These are phyloP conservation scores for Sebastes steindachneri DNA, from an alignment of 2,797 vertebrate species.

Conservation along the genomic window DNA sequence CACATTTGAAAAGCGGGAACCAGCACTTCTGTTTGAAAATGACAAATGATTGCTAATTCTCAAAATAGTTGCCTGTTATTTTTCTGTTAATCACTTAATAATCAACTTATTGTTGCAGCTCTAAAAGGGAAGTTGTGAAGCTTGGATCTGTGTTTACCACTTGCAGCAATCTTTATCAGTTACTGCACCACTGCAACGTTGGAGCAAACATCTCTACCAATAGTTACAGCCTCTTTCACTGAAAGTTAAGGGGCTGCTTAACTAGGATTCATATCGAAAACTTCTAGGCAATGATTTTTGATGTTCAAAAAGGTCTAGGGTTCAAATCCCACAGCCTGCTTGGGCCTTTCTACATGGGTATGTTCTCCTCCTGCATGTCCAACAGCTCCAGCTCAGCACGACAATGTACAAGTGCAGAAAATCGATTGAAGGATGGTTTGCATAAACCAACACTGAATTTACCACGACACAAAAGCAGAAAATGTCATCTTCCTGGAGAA, in stretches of 20 bases:
- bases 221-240: not conserved
- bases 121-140: not conserved
- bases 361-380: not conserved
- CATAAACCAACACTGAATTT: not conserved
- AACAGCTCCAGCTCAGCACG: not conserved
- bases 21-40: not conserved
- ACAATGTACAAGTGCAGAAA: not conserved
- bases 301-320: not conserved
- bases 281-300: not conserved
- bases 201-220: not conserved
- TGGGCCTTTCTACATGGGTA: not conserved
- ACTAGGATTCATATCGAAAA: not conserved
- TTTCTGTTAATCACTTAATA: not conserved
- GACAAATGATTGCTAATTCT: not conserved
- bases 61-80: not conserved
- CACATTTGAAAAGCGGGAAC: not conserved
- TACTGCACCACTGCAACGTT: not conserved
- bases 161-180: not conserved
- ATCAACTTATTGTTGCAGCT: not conserved
- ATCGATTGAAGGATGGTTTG: not conserved
- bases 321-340: accelerated
- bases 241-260: not conserved
- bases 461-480: not conserved
- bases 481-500: not conserved
- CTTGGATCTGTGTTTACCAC: not conserved